Conservation (phyloP, 2,113 vertebrate species). For the human region DNA sequence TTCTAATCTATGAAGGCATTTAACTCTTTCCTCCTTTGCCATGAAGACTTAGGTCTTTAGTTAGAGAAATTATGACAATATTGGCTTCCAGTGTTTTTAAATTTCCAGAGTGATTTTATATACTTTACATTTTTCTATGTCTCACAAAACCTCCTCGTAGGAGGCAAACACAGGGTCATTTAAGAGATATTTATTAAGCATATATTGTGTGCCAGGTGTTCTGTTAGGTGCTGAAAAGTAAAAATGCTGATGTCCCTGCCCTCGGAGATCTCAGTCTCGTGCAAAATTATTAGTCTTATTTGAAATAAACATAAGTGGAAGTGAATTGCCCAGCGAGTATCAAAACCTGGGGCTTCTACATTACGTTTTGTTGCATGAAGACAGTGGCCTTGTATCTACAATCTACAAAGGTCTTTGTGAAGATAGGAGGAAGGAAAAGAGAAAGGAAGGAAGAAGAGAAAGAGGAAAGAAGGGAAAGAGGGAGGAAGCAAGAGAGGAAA, state of each 20-base stretch:
- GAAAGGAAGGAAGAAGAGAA: not conserved
- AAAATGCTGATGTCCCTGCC: not conserved
- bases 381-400: not conserved
- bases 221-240: not conserved
- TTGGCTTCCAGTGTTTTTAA: not conserved
- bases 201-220: not conserved
- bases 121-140: not conserved
- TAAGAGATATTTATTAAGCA: not conserved
- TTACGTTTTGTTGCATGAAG: not conserved
- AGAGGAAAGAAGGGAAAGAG: not conserved
- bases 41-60: not conserved
- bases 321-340: not conserved
- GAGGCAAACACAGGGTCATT: not conserved
- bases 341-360: not conserved
- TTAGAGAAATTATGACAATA: not conserved
- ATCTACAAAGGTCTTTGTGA: not conserved
- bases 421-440: not conserved
- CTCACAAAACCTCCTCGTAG: not conserved
- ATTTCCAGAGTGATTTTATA: not conserved
- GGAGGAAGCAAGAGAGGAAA: not conserved
- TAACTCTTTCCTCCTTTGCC: not conserved
- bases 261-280: not conserved
- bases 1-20: not conserved
- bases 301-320: not conserved
- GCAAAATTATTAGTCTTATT: not conserved